Conservation (phyloP, 2,797 vertebrate genomes). For the Alfaro cultratus region DNA sequence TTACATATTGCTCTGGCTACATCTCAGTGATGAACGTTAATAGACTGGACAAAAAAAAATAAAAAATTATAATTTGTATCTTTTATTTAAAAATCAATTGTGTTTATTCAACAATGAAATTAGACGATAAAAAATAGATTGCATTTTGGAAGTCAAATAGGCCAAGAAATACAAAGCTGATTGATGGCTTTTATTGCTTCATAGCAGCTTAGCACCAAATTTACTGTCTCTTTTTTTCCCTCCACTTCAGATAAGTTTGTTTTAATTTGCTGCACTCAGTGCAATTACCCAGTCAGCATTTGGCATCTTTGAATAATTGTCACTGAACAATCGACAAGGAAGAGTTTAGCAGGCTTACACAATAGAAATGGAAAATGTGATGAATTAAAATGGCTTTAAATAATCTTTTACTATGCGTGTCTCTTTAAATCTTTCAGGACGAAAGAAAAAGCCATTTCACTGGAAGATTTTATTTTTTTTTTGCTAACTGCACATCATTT, state of each 20-base stretch:
- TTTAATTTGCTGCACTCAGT: slow-evolving; percentile 18
- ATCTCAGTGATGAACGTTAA: not conserved
- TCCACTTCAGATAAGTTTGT: slow-evolving; percentile 8
- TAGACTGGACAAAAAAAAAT: not conserved
- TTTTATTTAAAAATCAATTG: not conserved
- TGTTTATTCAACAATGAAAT: not conserved
- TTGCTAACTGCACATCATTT: not conserved
- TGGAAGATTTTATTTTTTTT: not conserved
- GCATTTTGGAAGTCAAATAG: not conserved
- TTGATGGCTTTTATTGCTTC: not conserved
- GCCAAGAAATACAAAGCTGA: not conserved
- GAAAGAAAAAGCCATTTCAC: slow-evolving; percentile 8
- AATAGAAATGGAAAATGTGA: not conserved
- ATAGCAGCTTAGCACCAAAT: not conserved
- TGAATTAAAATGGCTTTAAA: not conserved
- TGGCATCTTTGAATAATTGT: slow-evolving; percentile 19
- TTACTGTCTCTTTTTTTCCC: not conserved
- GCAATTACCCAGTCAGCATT: slow-evolving; percentile 25
- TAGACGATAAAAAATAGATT: not conserved
- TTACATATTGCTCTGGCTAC: not conserved
- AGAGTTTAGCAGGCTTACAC: not conserved
- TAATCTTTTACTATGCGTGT: not conserved
- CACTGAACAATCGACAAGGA: slow-evolving; percentile 19
- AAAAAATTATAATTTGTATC: not conserved
- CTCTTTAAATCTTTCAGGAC: not conserved